These are phyloP conservation scores for Muschampia plurimacula DNA, from an alignment of 2,888 invertebrate species.

Conservation along the genomic window DNA sequence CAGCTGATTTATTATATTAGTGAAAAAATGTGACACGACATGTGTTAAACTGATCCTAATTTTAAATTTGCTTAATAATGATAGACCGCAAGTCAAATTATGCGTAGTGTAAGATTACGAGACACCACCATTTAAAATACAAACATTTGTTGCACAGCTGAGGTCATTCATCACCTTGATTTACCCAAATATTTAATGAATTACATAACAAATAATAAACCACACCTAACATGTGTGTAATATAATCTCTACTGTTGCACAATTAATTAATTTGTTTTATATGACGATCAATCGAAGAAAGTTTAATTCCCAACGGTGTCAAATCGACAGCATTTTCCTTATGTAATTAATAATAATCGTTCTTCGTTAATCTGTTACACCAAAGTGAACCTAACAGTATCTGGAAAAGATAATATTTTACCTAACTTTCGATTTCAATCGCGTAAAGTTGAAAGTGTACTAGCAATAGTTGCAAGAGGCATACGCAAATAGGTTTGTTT, in stretches of 20 bases:
- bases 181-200: not conserved
- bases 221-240: not conserved
- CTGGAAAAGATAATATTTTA: not conserved
- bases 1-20: too few species aligned
- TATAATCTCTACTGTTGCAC: not conserved
- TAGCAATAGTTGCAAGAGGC: conserved; percentile 7
- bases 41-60: too few species aligned
- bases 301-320: conserved; percentile 2
- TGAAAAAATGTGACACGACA: too few species aligned
- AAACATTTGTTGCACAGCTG: not conserved
- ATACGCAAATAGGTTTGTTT: not conserved
- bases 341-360: conserved; percentile 1
- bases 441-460: conserved; percentile 4
- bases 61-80: too few species aligned
- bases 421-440: not conserved
- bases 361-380: not conserved
- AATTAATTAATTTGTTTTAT: conserved; percentile 2
- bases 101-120: too few species aligned
- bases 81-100: too few species aligned
- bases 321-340: not conserved
- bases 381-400: not conserved
- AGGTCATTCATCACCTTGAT: not conserved
- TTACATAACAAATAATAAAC: not conserved
- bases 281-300: not conserved
- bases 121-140: not conserved